A percentile compares a stretch with the other conserved stretches of the same genome.
Conservation (phyloP, 1,140 invertebrate species). For the Asobara japonica region DNA sequence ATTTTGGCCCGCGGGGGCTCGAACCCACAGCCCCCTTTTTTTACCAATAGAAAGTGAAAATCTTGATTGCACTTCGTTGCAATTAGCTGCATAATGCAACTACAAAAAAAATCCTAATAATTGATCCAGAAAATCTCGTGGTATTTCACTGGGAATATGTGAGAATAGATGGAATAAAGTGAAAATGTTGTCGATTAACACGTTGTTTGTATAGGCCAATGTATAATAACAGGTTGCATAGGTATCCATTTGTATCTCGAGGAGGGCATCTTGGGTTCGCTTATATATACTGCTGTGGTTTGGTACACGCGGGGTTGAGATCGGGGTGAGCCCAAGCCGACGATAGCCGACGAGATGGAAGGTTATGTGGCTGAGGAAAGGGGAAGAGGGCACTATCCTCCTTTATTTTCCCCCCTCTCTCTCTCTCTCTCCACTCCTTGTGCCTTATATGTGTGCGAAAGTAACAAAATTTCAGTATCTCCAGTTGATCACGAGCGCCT, state of each 20-base stretch:
- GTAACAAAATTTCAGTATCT: constrained; percentile 27
- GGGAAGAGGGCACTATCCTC: constrained; percentile 29
- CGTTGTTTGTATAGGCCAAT: constrained; percentile 67
- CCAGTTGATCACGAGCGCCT: constrained; percentile 39
- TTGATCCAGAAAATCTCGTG: neutral
- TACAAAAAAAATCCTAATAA: neutral
- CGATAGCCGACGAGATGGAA: constrained; percentile 25
- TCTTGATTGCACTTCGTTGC: neutral
- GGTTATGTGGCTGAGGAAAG: constrained; percentile 3
- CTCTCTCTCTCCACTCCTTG: neutral
- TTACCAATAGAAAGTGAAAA: neutral
- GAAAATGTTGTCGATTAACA: constrained; percentile 62
- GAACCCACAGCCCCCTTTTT: neutral
- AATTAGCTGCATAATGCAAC: neutral
- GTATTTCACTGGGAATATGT: constrained; percentile 10
- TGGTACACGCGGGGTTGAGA: constrained; percentile 7
- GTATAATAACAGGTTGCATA: constrained; percentile 67
- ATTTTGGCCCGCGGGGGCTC: too few species aligned
- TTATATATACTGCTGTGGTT: constrained; percentile 16
- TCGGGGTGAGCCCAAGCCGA: constrained; percentile 26
- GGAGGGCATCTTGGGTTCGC: constrained; percentile 63
- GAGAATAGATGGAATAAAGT: constrained; percentile 40
- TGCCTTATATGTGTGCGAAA: constrained; percentile 26
- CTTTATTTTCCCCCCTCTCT: constrained; percentile 3
- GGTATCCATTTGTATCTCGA: constrained; percentile 63